Conservation (phyloP, 1,140 invertebrate genomes). For the Drosophila santomea region DNA sequence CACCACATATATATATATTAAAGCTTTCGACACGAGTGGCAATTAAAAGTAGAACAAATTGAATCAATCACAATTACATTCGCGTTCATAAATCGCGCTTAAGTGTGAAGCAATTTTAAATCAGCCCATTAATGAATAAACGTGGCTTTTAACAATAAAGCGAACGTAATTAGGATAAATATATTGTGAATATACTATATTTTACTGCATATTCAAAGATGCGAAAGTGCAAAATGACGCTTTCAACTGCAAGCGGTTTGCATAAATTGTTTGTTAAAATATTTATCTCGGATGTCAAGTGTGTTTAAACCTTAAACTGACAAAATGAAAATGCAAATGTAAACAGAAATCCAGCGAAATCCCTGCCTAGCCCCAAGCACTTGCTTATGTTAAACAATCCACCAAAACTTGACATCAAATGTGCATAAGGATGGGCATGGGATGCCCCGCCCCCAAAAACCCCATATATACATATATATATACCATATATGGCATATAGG, state of each 20-base stretch:
- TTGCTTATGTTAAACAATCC: constrained; percentile 55
- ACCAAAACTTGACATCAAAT: constrained; percentile 49
- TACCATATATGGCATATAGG: neutral
- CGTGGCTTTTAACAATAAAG: neutral
- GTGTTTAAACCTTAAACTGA: neutral
- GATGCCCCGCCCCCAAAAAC: neutral
- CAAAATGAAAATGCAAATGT: constrained; percentile 30
- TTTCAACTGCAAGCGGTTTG: neutral
- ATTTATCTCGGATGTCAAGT: neutral
- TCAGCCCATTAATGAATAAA: constrained; percentile 9
- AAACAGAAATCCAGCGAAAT: constrained; percentile 39
- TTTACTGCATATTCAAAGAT: too few relatives aligned
- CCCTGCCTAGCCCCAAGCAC: constrained; percentile 17
- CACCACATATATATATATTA: neutral
- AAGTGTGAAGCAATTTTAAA: constrained; percentile 1
- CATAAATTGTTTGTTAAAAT: neutral
- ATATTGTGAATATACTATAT: too few relatives aligned
- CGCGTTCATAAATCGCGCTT: constrained; percentile 8
- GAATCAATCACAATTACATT: constrained; percentile 24
- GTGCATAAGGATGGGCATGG: constrained; percentile 38
- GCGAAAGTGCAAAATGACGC: neutral
- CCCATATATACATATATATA: neutral
- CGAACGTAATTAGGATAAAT: too few relatives aligned
- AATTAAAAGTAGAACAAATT: neutral
- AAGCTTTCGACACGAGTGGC: neutral